phyloP scores from a whole-genome alignment of 2,113 vertebrate species.

The Capreolus pygargus region DNA sequence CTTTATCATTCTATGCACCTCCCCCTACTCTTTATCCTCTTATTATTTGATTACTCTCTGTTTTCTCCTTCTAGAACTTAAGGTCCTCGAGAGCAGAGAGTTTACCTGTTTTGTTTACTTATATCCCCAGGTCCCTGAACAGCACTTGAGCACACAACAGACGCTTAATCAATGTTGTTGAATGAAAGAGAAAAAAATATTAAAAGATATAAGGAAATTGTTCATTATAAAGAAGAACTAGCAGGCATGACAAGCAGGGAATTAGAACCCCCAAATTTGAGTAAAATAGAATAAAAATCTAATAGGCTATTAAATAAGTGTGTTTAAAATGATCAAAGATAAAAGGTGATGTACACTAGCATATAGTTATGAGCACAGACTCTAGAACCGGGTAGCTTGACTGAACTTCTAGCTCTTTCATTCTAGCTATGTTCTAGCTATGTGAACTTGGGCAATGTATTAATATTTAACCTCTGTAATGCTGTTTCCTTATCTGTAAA shows the following conservation, averaged over 20 bases:
- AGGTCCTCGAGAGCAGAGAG: not conserved
- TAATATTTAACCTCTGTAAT: not conserved
- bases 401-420: not conserved
- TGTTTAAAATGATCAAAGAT: not conserved
- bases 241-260: not conserved
- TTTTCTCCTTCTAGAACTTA: not conserved
- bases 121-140: not conserved
- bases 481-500: not conserved
- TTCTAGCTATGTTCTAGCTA: not conserved
- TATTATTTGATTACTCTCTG: not conserved
- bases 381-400: not conserved
- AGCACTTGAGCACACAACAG: not conserved
- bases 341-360: not conserved
- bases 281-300: not conserved
- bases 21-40: not conserved
- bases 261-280: not conserved
- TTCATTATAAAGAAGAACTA: not conserved
- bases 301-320: not conserved
- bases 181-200: not conserved
- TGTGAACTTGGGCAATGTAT: not conserved
- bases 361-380: not conserved
- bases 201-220: not conserved
- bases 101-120: not conserved
- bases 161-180: not conserved
- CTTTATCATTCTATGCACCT: not conserved